These are phyloP conservation scores for Balaeniceps rex DNA, from an alignment of 2,113 vertebrate species.

Conservation along the genomic window DNA sequence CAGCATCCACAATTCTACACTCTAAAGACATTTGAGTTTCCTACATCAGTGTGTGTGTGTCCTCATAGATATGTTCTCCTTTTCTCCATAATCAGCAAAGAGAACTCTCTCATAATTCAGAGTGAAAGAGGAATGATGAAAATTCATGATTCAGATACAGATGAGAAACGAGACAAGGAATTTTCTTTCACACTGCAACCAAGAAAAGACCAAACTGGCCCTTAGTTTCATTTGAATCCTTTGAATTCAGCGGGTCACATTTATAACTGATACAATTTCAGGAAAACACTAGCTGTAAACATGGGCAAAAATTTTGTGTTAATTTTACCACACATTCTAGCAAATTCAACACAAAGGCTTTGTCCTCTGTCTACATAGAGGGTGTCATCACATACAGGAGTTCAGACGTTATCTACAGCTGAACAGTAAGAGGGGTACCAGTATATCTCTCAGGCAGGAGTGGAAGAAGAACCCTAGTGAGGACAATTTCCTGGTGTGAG, in stretches of 20 bases:
- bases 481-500: background rate
- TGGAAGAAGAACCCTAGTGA: background rate
- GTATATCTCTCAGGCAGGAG: background rate
- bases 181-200: background rate
- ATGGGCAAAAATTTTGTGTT: background rate
- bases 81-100: background rate
- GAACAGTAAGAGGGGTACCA: background rate
- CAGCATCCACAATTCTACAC: background rate
- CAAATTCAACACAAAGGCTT: background rate
- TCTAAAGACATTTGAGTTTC: background rate
- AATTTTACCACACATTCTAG: background rate
- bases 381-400: background rate
- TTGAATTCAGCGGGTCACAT: background rate
- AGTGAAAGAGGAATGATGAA: background rate
- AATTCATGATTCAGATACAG: background rate
- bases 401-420: background rate
- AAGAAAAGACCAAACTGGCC: background rate
- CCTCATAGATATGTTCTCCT: background rate
- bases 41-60: background rate
- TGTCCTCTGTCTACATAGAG: background rate
- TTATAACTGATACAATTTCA: background rate
- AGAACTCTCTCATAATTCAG: background rate
- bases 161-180: background rate
- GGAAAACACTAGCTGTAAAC: fast-evolving
- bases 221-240: background rate